Conservation (phyloP, 2,797 vertebrate species). For the Synanceia verrucosa region DNA sequence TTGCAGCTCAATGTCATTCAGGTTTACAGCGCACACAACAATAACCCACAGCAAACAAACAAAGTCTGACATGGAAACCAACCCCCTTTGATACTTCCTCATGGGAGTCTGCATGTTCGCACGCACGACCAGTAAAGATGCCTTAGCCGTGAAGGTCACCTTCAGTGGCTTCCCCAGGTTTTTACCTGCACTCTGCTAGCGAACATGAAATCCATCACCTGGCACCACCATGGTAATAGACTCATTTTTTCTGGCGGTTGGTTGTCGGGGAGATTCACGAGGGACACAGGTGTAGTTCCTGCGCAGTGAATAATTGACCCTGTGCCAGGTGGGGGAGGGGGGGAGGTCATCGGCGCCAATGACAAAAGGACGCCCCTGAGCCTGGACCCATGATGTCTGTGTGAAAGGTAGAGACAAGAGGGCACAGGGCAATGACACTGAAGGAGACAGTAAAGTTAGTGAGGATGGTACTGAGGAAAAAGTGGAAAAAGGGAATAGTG, state of each 20-base stretch:
- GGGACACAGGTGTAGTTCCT: slow-evolving; percentile 83
- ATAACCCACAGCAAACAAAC: slow-evolving; percentile 74
- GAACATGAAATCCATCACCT: slow-evolving; percentile 84
- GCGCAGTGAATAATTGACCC: slow-evolving; percentile 84
- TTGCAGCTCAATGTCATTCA: slow-evolving; percentile 71
- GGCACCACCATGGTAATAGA: slow-evolving; percentile 79
- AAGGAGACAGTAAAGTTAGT: slow-evolving; percentile 53
- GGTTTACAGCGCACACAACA: slow-evolving; percentile 67
- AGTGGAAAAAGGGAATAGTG: slow-evolving; percentile 6
- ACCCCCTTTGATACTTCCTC: slow-evolving; percentile 53
- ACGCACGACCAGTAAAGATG: slow-evolving; percentile 61
- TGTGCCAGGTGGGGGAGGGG: slow-evolving; percentile 68
- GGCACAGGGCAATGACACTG: slow-evolving; percentile 29
- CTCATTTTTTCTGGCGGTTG: slow-evolving; percentile 75
- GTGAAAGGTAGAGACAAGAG: slow-evolving; percentile 37
- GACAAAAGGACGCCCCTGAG: slow-evolving; percentile 78
- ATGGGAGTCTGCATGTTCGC: slow-evolving; percentile 67
- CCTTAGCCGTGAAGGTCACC: slow-evolving; percentile 80
- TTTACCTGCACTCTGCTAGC: slow-evolving; percentile 74
- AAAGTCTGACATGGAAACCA: slow-evolving; percentile 65
- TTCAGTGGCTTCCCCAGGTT: slow-evolving; percentile 73
- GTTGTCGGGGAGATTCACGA: slow-evolving; percentile 75
- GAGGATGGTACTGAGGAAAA: background rate
- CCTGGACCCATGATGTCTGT: slow-evolving; percentile 36
- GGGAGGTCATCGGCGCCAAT: slow-evolving; percentile 75